Percentiles rank a stretch among this genome's conserved stretches.
phyloP scores from a whole-genome alignment of 2,113 vertebrate genomes.

The Gavialis gangeticus region DNA sequence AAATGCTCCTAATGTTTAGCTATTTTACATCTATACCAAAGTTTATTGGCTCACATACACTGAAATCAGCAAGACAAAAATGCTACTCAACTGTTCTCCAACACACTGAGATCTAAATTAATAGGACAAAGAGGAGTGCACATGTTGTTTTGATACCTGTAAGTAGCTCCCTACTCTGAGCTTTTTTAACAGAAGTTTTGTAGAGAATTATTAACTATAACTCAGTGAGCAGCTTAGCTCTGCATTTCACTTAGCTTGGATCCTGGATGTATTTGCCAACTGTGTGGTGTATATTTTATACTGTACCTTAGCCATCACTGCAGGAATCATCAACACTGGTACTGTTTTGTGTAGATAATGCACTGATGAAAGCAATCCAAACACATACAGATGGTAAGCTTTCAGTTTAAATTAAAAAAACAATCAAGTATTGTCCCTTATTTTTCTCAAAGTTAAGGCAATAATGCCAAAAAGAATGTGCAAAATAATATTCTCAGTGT shows the following conservation, averaged over 20 bases:
- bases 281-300: conserved; percentile 22
- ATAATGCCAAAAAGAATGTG: not conserved
- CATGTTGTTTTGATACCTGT: conserved; percentile 16
- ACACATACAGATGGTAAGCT: conserved; percentile 68
- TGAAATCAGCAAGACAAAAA: conserved; percentile 49
- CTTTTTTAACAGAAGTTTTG: not conserved
- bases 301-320: conserved; percentile 17
- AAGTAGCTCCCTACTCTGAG: not conserved
- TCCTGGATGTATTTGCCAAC: conserved; percentile 19
- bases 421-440: conserved; percentile 45
- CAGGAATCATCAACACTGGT: conserved; percentile 25
- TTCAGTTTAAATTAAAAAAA: conserved; percentile 72
- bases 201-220: not conserved
- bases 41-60: conserved; percentile 32
- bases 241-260: conserved; percentile 2
- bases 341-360: conserved; percentile 28
- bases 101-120: not conserved
- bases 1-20: conserved; percentile 14
- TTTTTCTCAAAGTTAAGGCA: conserved; percentile 31
- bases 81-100: conserved; percentile 2
- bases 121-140: conserved; percentile 13
- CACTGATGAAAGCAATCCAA: conserved; percentile 34
- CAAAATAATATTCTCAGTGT: not conserved
- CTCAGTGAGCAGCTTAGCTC: conserved; percentile 6
- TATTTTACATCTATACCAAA: conserved; percentile 12